A percentile compares a stretch with the other conserved stretches of the same genome.
Evolutionary conservation across 2,113 vertebrate genomes (phyloP).

Genomic region (Odontophorus gujanensis): DNA sequence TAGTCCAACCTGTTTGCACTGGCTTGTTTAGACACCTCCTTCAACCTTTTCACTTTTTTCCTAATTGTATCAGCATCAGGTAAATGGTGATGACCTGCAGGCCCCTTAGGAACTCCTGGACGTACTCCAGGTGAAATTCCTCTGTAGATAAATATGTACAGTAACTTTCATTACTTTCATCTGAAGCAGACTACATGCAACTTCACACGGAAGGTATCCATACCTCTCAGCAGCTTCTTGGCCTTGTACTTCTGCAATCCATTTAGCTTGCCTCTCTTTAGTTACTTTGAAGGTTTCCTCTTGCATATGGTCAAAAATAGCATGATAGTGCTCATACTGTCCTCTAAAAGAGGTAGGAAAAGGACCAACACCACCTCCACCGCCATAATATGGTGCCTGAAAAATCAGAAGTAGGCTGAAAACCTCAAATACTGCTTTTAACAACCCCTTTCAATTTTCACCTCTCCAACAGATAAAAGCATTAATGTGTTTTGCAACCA

Average conservation of each 20-base stretch:
- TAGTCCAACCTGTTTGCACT: slow-evolving; percentile 76
- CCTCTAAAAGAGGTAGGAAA: slow-evolving; percentile 72
- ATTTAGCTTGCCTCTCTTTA: slow-evolving; percentile 71
- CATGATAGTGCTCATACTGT: slow-evolving; percentile 85
- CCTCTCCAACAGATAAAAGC: neutral
- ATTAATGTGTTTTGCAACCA: neutral
- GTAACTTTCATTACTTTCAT: slow-evolving; percentile 63
- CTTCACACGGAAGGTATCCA: neutral
- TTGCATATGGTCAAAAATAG: slow-evolving; percentile 86
- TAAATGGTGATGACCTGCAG: slow-evolving; percentile 69
- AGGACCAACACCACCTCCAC: slow-evolving; percentile 72
- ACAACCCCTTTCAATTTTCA: neutral
- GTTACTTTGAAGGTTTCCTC: slow-evolving; percentile 70
- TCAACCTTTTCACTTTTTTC: slow-evolving; percentile 87
- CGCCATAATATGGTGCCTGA: slow-evolving; percentile 76
- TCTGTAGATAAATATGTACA: slow-evolving; percentile 75
- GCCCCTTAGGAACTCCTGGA: slow-evolving; percentile 78
- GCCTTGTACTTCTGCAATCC: slow-evolving; percentile 43
- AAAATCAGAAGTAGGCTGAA: slow-evolving; percentile 62
- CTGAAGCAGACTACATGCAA: slow-evolving; percentile 31
- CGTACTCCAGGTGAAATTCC: slow-evolving; percentile 76
- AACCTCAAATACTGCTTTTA: slow-evolving; percentile 35
- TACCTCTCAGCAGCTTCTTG: slow-evolving; percentile 76
- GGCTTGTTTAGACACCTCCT: slow-evolving; percentile 84
- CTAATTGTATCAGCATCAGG: slow-evolving; percentile 80